These are phyloP conservation scores for Ptychadena robeensis DNA, from an alignment of 2,797 vertebrate genomes.

Conservation along the genomic window DNA sequence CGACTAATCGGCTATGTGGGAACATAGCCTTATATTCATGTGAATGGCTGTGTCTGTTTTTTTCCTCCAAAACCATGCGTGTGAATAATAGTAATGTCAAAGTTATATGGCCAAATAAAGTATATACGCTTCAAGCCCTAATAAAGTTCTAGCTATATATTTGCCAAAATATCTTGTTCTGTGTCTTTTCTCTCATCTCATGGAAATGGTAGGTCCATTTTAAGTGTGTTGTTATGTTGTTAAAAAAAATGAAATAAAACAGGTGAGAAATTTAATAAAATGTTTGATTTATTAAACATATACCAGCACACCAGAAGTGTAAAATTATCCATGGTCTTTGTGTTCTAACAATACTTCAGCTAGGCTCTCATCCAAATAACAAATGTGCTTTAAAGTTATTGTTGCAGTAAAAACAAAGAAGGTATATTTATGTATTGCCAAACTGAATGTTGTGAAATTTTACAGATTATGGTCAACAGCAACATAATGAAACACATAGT, in stretches of 20 bases:
- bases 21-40: no score
- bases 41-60: no score
- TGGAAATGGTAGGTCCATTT: no score
- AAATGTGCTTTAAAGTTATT: neutral
- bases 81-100: no score
- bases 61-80: no score
- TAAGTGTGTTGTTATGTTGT: neutral
- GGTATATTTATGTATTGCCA: conserved; percentile 21
- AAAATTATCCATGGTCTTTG: neutral
- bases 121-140: no score
- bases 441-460: conserved; percentile 9
- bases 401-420: conserved; percentile 4
- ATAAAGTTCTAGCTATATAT: no score
- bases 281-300: conserved; percentile 14
- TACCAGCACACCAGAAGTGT: neutral
- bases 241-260: conserved; percentile 7
- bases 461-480: neutral
- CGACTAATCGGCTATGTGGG: no score
- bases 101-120: no score
- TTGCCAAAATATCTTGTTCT: no score
- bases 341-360: neutral
- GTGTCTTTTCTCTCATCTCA: no score
- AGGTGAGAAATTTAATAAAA: neutral
- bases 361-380: neutral
- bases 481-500: conserved; percentile 14